Evolutionary conservation across 2,888 invertebrate genomes (phyloP), one percentile per base, ranked within the genome.

Genomic region (Cantharis flavilabris): DNA sequence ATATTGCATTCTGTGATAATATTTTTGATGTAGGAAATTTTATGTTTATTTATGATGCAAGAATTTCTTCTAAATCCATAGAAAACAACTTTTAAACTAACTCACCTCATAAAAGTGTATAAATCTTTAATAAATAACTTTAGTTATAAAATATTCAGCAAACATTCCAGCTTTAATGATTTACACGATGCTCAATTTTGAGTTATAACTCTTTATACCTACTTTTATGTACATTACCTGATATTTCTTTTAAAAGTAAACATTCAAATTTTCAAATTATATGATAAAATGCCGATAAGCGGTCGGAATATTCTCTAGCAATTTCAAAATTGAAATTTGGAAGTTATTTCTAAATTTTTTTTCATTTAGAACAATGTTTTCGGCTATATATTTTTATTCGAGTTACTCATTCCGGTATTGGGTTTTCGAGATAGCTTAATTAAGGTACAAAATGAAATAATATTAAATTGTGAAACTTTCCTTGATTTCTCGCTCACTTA

Each of bases 81-180:
- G 64, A 67, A 67, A 67, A n/a, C 69, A 33, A 64, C 33, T 75
- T 63, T 75, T 33, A 30, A 16, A 14, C 16, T 13, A 33, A 70
- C 26, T 71, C 67, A 30, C 69, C 62, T 23, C 62, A 64, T 69
- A 67, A 75, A 67, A 69, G 71, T 33, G 75, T 71, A 70, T 75
- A 75, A 75, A 75, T 75, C 75, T 75, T 75, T 18, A 11, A 28
- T 69, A 75, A 75, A 67, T 75, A 71, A 75, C 71, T 75, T 62
- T n/a, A 62, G 26, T 62, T 71, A 65, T 75, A 75, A 75, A 75
- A 75, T 75, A 75, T 75, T 75, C 75, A 75, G 33, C 20, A 67
- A 65, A 33, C 62, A 20, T 62, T 71, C 71, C 18, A 69, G 33
- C 70, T 73, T 13, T 62, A 64, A 70, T 74, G 75, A 75, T 75